Base-by-base conservation (phyloP, 2,888 invertebrate genomes). In the Drosophila antonietae region DNA sequence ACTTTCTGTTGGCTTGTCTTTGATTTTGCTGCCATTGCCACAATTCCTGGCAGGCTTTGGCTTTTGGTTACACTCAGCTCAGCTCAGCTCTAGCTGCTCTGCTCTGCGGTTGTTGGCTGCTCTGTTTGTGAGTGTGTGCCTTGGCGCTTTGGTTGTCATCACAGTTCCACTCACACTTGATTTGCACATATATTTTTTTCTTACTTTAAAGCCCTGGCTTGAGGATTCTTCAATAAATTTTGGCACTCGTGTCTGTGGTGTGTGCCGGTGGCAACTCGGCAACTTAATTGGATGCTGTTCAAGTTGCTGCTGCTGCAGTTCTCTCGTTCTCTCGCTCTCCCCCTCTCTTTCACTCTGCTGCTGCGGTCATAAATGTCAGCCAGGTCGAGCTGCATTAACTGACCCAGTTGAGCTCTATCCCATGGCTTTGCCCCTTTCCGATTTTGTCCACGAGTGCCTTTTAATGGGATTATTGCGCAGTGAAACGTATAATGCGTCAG, bases 391-490 rank as follows among this genome's bases (percentile, higher is more conserved):
- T 78, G 85, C 80, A 85, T 81, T 83, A 76, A 80, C 78, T 84
- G 86, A 83, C 86, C 84, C 86, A 83, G 79, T 86, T 84, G 71
- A 79, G 76, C 71, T 73, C 47, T 64, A 72, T 35, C 43, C 73
- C 39, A 35, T 18, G 55, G 65, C 57, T 37, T 7, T 18, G 49
- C 12, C 33, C 18, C 14, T 23, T 10, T 33, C n/a, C 43, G 2
- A n/a, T 35, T 49, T 33, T 20, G 31, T 35, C 58, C 56, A 58
- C 65, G 63, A 59, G 76, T 70, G 66, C 55, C 71, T 75, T 83
- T 81, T 90, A 90, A 90, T 90, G 88, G 85, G 84, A 90, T 90
- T 90, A 90, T 88, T 90, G 87, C 83, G 90, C 88, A 90, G 74
- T 84, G 89, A 80, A 85, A 78, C 80, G 88, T 72, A 79, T 90